Conservation (phyloP, 2,888 invertebrate species). For the Ophion costatus region DNA sequence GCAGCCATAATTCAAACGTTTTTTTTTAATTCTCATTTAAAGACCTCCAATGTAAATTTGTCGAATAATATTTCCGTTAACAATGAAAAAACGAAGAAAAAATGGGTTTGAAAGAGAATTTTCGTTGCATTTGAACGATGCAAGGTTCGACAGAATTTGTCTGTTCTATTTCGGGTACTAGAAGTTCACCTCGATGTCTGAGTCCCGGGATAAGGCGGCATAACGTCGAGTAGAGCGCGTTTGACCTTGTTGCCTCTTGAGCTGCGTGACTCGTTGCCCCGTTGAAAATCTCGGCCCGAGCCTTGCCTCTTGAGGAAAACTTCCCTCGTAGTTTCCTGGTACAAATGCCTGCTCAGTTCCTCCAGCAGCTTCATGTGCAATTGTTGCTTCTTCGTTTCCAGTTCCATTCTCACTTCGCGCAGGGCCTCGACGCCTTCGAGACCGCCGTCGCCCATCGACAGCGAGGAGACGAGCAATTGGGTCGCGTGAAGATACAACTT, state of each 20-base stretch:
- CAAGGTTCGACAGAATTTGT: no score
- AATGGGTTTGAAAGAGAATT: no score
- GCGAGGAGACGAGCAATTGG: slow-evolving; percentile 90
- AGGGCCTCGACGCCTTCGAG: slow-evolving; percentile 93
- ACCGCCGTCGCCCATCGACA: slow-evolving; percentile 88
- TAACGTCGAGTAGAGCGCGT: slow-evolving; percentile 85
- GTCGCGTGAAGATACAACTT: slow-evolving; percentile 95
- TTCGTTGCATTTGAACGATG: no score
- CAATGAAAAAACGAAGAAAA: no score
- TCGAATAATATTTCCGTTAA: no score
- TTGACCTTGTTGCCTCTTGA: slow-evolving; percentile 86
- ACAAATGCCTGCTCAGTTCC: slow-evolving; percentile 90
- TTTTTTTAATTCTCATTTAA: no score
- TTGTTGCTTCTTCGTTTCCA: slow-evolving; percentile 89
- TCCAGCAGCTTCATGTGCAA: slow-evolving; percentile 88
- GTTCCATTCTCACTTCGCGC: slow-evolving; percentile 90
- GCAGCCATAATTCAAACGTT: no score
- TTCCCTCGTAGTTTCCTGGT: slow-evolving; percentile 86
- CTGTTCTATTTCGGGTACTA: not conserved
- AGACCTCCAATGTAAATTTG: no score
- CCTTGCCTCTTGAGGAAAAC: slow-evolving; percentile 86
- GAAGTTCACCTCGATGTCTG: slow-evolving; percentile 69
- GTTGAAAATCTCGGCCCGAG: slow-evolving; percentile 86
- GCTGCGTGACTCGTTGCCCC: slow-evolving; percentile 85
- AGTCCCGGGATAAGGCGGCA: slow-evolving; percentile 72